Evolutionary conservation across 2,888 invertebrate species (phyloP).

Genomic region (Stenolophus ochropezus): DNA sequence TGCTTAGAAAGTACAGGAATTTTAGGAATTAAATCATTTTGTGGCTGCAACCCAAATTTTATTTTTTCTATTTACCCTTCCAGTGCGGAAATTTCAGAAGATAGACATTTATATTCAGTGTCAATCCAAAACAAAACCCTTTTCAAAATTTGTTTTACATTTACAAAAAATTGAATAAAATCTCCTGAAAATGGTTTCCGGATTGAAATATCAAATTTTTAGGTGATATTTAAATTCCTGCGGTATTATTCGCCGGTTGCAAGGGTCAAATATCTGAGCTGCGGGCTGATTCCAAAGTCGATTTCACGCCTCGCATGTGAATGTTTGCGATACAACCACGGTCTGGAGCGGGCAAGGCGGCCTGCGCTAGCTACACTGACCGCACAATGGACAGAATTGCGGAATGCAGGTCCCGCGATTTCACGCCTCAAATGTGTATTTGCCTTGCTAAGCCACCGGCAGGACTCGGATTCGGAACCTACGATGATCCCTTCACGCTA

Average conservation of each 20-base stretch:
- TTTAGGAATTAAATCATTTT: too few species aligned
- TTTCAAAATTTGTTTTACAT: too few species aligned
- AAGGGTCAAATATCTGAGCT: conserved; percentile 25
- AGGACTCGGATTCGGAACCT: conserved; percentile 38
- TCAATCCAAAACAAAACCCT: not conserved
- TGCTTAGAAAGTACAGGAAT: too few species aligned
- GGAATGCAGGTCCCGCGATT: conserved; percentile 5
- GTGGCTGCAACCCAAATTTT: too few species aligned
- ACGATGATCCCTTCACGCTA: conserved; percentile 16
- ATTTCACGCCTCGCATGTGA: conserved; percentile 24
- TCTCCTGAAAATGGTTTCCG: not conserved
- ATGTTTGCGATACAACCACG: conserved; percentile 30
- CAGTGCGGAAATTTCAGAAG: too few species aligned
- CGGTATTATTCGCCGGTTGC: not conserved
- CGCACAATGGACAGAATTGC: conserved; percentile 3
- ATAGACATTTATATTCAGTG: too few species aligned
- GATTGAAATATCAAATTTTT: conserved; percentile 13
- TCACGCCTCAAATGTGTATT: conserved; percentile 40
- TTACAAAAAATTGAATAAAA: not conserved
- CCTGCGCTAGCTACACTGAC: not conserved
- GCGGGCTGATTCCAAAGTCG: conserved; percentile 16
- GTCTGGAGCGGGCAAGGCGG: not conserved
- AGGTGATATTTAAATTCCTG: conserved; percentile 16
- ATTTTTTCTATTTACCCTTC: too few species aligned
- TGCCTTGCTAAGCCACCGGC: conserved; percentile 23